Percentiles rank a stretch among this genome's conserved stretches.
Evolutionary conservation across 2,888 invertebrate species (phyloP).

Genomic region (Crioceris asparagi): DNA sequence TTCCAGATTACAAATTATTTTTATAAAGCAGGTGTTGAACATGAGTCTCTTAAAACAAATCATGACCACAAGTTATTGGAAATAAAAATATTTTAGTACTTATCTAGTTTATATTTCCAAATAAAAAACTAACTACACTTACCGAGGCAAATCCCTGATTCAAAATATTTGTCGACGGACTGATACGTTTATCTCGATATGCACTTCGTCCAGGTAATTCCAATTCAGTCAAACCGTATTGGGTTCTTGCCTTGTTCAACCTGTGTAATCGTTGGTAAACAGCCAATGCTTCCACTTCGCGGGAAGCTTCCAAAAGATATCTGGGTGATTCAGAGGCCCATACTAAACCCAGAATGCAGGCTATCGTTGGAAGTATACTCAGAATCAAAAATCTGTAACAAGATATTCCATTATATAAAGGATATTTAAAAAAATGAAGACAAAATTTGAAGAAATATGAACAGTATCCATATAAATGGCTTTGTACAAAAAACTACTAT

Average conservation of each 20-base stretch:
- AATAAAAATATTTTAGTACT: too few species aligned
- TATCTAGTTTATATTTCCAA: too few species aligned
- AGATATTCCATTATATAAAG: not conserved
- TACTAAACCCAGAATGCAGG: slow-evolving; percentile 56
- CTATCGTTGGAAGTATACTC: slow-evolving; percentile 59
- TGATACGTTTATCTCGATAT: slow-evolving; percentile 31
- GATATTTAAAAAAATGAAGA: not conserved
- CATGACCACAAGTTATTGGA: too few species aligned
- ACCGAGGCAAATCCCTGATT: slow-evolving; percentile 32
- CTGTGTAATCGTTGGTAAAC: slow-evolving; percentile 53
- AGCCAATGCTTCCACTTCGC: slow-evolving; percentile 68
- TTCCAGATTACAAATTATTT: too few species aligned
- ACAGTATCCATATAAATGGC: too few species aligned
- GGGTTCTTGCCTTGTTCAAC: slow-evolving; percentile 34
- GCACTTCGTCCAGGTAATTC: slow-evolving; percentile 56
- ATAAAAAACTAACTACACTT: too few species aligned
- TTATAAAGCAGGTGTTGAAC: too few species aligned
- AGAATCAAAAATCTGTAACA: slow-evolving; percentile 44
- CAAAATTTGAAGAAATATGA: too few species aligned
- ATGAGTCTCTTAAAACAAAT: too few species aligned
- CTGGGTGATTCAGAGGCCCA: slow-evolving; percentile 68
- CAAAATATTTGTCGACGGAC: slow-evolving; percentile 30
- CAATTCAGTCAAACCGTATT: slow-evolving; percentile 56
- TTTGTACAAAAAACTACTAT: too few species aligned
- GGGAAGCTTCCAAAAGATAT: slow-evolving; percentile 59